Evolutionary conservation across 1,140 invertebrate species (phyloP).

Genomic region (Homalodisca vitripennis): DNA sequence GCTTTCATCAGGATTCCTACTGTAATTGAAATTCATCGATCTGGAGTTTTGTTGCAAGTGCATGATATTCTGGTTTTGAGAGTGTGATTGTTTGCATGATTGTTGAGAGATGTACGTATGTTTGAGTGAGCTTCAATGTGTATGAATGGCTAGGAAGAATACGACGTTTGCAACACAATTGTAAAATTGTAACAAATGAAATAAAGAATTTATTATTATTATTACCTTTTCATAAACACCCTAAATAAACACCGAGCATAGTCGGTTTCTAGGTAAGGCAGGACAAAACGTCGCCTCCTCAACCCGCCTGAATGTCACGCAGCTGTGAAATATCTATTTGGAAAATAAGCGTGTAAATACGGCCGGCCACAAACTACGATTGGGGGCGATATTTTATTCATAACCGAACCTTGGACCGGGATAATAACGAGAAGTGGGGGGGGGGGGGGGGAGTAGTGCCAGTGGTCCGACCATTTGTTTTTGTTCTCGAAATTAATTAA

Average conservation of each 20-base stretch:
- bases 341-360: conserved; percentile 13
- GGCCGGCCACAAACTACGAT: background rate
- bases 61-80: too few species aligned
- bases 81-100: too few species aligned
- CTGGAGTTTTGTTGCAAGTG: background rate
- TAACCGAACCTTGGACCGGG: background rate
- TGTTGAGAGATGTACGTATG: too few species aligned
- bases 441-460: too few species aligned
- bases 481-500: background rate
- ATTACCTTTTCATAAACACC: background rate
- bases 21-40: background rate
- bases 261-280: background rate
- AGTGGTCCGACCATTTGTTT: background rate
- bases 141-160: too few species aligned
- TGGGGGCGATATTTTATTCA: background rate
- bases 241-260: background rate
- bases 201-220: too few species aligned
- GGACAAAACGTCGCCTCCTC: background rate
- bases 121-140: too few species aligned
- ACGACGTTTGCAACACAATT: too few species aligned
- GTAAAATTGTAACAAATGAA: too few species aligned
- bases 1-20: background rate
- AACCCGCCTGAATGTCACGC: background rate
- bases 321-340: conserved; percentile 7
- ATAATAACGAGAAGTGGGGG: too few species aligned